phyloP scores from a whole-genome alignment of 2,113 vertebrate genomes.

The Bufo gargarizans region DNA sequence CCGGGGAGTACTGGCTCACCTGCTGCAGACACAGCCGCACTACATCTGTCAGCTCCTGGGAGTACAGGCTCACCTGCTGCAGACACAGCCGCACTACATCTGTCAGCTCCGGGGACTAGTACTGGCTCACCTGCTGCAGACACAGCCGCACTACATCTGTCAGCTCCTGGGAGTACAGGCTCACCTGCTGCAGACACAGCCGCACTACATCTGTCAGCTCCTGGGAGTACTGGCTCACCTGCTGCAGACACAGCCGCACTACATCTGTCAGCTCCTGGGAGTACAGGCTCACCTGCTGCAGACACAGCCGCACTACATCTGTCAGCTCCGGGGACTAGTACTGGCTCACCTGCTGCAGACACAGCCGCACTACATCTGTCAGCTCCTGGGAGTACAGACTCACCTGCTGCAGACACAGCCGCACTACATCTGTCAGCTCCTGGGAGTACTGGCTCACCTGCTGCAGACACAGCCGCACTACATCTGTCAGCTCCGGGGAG shows the following conservation, averaged over 20 bases:
- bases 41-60: background rate
- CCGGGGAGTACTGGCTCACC: conserved; percentile 80
- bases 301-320: conserved; percentile 88
- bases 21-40: background rate
- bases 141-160: background rate
- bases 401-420: conserved; percentile 91
- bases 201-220: conserved; percentile 89
- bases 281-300: conserved; percentile 83
- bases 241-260: background rate
- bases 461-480: background rate
- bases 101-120: conserved; percentile 85
- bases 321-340: conserved; percentile 87
- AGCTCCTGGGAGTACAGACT: conserved; percentile 52
- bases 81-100: conserved; percentile 90
- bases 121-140: conserved; percentile 69
- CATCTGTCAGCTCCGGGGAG: too few species aligned
- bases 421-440: conserved; percentile 87
- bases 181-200: conserved; percentile 90
- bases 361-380: background rate
- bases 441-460: conserved; percentile 78
- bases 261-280: too few species aligned
- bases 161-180: conserved; percentile 37
- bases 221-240: conserved; percentile 78
- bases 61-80: conserved; percentile 79
- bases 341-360: conserved; percentile 64